These are phyloP conservation scores for Drosophila monieri DNA, from an alignment of 2,888 invertebrate species.

Conservation along the genomic window DNA sequence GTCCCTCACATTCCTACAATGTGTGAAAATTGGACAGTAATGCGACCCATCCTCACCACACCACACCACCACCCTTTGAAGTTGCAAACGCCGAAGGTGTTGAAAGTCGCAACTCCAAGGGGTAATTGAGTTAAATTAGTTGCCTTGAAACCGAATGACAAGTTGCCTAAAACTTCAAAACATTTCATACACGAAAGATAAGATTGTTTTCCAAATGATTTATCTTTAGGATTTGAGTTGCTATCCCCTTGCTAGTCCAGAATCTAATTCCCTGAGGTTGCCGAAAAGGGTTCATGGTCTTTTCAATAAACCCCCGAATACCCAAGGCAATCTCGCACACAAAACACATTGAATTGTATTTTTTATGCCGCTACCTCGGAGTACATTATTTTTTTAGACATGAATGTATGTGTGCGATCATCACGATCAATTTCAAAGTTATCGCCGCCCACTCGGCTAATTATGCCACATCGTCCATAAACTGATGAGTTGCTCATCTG, in stretches of 20 bases:
- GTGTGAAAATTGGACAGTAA: conserved; percentile 75
- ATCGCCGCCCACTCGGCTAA: conserved; percentile 40
- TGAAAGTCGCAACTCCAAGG: conserved; percentile 30
- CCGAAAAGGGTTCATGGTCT: conserved; percentile 30
- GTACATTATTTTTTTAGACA: background rate
- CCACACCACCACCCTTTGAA: conserved; percentile 59
- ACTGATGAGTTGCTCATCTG: too few species aligned
- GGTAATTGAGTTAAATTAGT: conserved; percentile 27
- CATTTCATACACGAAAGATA: background rate
- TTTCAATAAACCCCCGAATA: conserved; percentile 19
- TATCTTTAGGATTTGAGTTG: background rate
- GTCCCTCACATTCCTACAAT: conserved; percentile 45
- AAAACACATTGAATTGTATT: conserved; percentile 7
- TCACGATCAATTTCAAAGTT: conserved; percentile 45
- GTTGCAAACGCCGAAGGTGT: conserved; percentile 51
- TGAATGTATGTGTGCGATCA: conserved; percentile 7
- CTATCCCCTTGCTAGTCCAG: background rate
- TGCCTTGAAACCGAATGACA: conserved; percentile 9
- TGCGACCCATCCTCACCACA: conserved; percentile 8
- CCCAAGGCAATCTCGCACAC: conserved; percentile 27
- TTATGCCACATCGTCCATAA: conserved; percentile 36
- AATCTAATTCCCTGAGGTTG: conserved; percentile 15
- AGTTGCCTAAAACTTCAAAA: background rate
- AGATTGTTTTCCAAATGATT: background rate
- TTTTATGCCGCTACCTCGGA: conserved; percentile 1